Conservation (phyloP, 2,888 invertebrate species). For the Trissonchulus sp. region DNA sequence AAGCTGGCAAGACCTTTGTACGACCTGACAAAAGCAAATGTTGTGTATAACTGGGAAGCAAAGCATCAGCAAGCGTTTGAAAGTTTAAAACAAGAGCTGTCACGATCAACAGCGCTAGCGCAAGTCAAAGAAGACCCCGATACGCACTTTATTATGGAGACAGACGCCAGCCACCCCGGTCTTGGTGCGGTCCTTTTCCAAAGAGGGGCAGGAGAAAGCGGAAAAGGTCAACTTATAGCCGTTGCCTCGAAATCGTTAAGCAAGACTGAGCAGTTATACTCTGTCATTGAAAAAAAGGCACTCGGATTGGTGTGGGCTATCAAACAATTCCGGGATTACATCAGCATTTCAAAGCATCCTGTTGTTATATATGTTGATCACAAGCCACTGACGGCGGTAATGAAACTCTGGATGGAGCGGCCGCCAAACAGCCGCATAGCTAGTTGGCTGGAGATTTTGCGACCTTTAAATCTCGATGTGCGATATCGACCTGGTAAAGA, state of each 20-base stretch:
- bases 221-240: neutral
- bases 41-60: neutral
- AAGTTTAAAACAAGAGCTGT: neutral
- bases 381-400: neutral
- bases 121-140: neutral
- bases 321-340: no score
- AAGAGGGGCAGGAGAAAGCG: neutral
- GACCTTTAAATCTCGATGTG: neutral
- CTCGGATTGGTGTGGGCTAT: neutral
- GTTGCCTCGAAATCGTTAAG: neutral
- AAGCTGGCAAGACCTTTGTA: neutral
- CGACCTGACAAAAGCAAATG: neutral
- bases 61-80: neutral
- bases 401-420: neutral
- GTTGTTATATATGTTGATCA: neutral
- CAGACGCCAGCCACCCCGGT: neutral
- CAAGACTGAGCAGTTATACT: neutral
- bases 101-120: neutral
- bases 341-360: neutral
- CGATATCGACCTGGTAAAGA: neutral
- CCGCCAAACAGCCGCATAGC: neutral
- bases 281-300: neutral
- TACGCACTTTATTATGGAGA: neutral
- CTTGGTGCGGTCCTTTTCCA: neutral
- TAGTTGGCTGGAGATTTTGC: neutral